Percentiles rank a stretch among this genome's conserved stretches.
Conservation (phyloP, 2,888 invertebrate genomes). For the Orchestes rusci region DNA sequence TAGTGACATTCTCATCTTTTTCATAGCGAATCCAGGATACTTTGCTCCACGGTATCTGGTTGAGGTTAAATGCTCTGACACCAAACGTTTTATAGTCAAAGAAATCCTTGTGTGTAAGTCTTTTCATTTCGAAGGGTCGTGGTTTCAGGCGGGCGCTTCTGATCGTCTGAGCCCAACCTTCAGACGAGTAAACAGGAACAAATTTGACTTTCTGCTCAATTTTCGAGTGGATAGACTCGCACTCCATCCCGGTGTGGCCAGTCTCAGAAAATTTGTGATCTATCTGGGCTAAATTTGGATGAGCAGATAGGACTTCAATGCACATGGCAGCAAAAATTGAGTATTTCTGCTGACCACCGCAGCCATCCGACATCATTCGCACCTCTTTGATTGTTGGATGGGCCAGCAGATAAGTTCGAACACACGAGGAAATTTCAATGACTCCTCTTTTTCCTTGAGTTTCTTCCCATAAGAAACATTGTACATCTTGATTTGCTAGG, state of each 20-base stretch:
- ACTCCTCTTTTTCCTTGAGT: conserved; percentile 27
- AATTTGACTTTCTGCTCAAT: conserved; percentile 31
- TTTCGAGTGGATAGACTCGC: conserved; percentile 28
- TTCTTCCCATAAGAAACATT: conserved; percentile 13
- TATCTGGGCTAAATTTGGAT: conserved; percentile 12
- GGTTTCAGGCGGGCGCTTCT: conserved; percentile 14
- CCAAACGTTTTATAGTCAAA: no score
- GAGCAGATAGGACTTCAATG: conserved; percentile 13
- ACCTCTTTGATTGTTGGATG: conserved; percentile 18
- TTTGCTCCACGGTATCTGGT: background rate
- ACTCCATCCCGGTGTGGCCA: conserved; percentile 27
- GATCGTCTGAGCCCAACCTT: conserved; percentile 28
- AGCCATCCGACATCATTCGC: conserved; percentile 29
- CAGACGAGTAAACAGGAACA: conserved; percentile 30
- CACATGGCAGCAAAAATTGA: conserved; percentile 25
- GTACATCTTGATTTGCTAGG: conserved; percentile 9
- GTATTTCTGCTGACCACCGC: conserved; percentile 30
- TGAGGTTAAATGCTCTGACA: background rate
- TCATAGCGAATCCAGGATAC: background rate
- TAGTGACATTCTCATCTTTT: background rate
- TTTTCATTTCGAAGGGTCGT: background rate
- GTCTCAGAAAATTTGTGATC: conserved; percentile 23
- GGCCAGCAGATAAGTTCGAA: conserved; percentile 24
- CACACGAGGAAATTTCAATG: conserved; percentile 30
- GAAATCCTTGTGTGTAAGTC: no score